Conservation (phyloP, 2,888 invertebrate species). For the Litoditis marina region DNA sequence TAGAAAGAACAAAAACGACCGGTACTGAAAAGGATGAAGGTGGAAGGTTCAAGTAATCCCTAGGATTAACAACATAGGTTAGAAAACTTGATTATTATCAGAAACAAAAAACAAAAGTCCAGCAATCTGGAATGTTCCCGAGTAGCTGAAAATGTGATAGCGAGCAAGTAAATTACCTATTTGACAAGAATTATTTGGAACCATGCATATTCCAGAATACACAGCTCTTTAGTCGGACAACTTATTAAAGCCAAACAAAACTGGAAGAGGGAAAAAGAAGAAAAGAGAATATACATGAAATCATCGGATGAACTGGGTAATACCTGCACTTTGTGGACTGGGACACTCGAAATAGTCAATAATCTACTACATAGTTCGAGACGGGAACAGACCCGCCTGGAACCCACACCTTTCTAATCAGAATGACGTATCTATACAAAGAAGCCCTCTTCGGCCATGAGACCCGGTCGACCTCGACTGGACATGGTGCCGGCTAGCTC, state of each 20-base stretch:
- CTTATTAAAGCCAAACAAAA: neutral
- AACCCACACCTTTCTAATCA: too few species aligned
- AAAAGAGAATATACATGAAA: neutral
- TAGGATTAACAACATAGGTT: neutral
- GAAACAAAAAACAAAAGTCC: neutral
- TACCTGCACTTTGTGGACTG: neutral
- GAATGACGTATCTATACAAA: constrained; percentile 12
- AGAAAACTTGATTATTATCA: neutral
- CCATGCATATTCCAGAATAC: neutral
- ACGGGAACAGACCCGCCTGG: too few species aligned
- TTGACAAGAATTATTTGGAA: neutral
- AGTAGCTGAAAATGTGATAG: neutral
- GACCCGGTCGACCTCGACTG: constrained; percentile 2
- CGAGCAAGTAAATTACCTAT: neutral
- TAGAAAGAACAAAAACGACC: too few species aligned
- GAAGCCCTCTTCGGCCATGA: constrained; percentile 14
- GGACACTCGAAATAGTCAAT: neutral
- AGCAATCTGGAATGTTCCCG: neutral
- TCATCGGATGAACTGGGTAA: constrained; percentile 1
- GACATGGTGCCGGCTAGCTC: constrained; percentile 5
- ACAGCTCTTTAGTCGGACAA: neutral
- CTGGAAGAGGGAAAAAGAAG: too few species aligned
- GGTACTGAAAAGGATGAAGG: neutral
- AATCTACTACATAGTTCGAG: too few species aligned
- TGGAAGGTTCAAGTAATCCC: neutral